These are phyloP conservation scores for Ptychochromis oligacanthus DNA, from an alignment of 2,113 vertebrate species.

Conservation along the genomic window DNA sequence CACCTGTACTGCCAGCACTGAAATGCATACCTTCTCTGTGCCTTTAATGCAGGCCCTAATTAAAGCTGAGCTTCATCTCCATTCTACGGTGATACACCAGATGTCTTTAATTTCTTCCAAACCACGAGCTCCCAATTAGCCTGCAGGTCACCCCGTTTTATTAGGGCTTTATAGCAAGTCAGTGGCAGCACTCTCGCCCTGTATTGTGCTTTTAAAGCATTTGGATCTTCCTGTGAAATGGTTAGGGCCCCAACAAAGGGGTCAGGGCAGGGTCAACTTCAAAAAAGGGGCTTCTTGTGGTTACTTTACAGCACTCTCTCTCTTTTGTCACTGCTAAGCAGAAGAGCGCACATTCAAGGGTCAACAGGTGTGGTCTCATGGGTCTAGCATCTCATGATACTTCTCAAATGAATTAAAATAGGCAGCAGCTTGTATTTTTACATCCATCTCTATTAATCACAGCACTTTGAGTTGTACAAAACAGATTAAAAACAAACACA, in stretches of 20 bases:
- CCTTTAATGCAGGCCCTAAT: conserved; percentile 42
- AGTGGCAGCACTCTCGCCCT: conserved; percentile 60
- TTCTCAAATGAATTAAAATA: conserved; percentile 32
- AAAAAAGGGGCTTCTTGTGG: conserved; percentile 63
- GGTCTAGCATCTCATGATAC: conserved; percentile 25
- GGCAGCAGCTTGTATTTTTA: background rate
- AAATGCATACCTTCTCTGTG: conserved; percentile 29
- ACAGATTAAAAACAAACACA: conserved; percentile 2
- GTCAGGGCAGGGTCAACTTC: conserved; percentile 77
- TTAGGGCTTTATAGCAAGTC: conserved; percentile 62
- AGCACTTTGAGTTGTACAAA: background rate
- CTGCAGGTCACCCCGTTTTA: conserved; percentile 78
- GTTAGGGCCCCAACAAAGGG: conserved; percentile 74
- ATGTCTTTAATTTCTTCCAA: conserved; percentile 70
- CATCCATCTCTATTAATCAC: background rate
- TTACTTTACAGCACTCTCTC: conserved; percentile 71
- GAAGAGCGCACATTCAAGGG: conserved; percentile 60
- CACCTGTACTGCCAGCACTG: conserved; percentile 40
- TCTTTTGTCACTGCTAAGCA: conserved; percentile 64
- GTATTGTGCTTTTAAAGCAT: conserved; percentile 72
- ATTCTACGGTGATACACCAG: conserved; percentile 45
- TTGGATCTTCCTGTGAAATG: conserved; percentile 77
- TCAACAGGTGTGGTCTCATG: conserved; percentile 76
- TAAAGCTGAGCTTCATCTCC: conserved; percentile 56
- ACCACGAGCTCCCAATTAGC: conserved; percentile 76